Conservation (phyloP, 2,113 vertebrate species). For the Chaetorhynchus papuensis region DNA sequence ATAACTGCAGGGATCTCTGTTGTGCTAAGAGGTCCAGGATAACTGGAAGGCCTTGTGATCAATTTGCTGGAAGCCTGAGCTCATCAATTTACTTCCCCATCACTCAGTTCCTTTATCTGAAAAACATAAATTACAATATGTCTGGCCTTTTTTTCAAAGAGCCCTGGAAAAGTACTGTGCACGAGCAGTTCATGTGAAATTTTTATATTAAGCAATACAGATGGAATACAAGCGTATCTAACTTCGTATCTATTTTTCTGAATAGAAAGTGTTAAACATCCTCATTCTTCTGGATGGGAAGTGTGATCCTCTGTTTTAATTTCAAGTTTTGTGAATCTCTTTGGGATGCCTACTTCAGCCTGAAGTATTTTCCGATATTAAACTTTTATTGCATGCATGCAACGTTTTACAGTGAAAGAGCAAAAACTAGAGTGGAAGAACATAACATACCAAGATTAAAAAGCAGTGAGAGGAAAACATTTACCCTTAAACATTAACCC, state of each 20-base stretch:
- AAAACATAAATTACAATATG: not conserved
- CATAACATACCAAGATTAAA: conserved; percentile 26
- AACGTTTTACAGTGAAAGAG: not conserved
- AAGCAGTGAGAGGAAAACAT: conserved; percentile 34
- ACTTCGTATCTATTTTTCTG: not conserved
- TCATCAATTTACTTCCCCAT: not conserved
- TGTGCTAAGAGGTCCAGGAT: not conserved
- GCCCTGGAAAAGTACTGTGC: not conserved
- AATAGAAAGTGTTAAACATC: not conserved
- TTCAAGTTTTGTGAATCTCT: not conserved
- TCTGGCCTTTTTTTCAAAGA: not conserved
- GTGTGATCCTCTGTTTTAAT: not conserved
- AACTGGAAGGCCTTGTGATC: not conserved
- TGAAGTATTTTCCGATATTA: not conserved
- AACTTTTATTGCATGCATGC: not conserved
- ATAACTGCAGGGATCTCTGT: not conserved
- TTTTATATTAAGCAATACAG: not conserved
- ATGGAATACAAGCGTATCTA: not conserved
- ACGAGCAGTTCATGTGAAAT: not conserved
- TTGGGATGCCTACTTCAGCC: not conserved
- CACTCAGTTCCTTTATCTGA: not conserved
- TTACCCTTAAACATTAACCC: too few species aligned
- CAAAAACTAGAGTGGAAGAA: not conserved
- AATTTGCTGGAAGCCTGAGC: not conserved
- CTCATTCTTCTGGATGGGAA: not conserved